Conservation (phyloP, 1,140 invertebrate species). For the Panonychus citri region DNA sequence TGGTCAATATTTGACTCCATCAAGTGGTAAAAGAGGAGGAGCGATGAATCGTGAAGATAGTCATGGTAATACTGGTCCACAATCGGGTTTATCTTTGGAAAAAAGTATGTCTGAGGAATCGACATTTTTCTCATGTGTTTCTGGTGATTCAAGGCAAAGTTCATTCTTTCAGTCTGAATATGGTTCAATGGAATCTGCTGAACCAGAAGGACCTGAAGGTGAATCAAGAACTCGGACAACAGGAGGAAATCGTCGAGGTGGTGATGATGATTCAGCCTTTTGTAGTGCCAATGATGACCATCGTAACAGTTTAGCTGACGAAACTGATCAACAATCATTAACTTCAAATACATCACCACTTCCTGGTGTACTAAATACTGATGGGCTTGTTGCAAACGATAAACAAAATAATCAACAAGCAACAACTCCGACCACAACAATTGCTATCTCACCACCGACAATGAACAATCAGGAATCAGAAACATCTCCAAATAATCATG, state of each 20-base stretch:
- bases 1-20: neutral
- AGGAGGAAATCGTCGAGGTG: neutral
- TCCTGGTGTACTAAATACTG: neutral
- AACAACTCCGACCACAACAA: neutral
- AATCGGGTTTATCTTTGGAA: neutral
- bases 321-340: slow-evolving; percentile 1
- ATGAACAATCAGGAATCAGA: neutral
- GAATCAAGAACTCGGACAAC: neutral
- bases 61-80: neutral
- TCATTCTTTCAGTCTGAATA: slow-evolving; percentile 14
- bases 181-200: slow-evolving; percentile 11
- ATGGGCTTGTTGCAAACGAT: neutral
- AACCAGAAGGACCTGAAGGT: slow-evolving; percentile 7
- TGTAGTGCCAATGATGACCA: slow-evolving; percentile 1
- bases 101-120: slow-evolving; percentile 18
- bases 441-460: neutral
- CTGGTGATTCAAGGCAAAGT: slow-evolving; percentile 15
- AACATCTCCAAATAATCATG: neutral
- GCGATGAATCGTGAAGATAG: neutral
- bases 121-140: slow-evolving; percentile 17
- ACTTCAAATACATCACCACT: neutral
- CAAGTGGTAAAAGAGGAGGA: neutral
- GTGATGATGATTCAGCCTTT: slow-evolving; percentile 1
- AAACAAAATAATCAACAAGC: neutral
- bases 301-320: neutral